Conservation (phyloP, 2,888 invertebrate species). For the Bedellia somnulentella region DNA sequence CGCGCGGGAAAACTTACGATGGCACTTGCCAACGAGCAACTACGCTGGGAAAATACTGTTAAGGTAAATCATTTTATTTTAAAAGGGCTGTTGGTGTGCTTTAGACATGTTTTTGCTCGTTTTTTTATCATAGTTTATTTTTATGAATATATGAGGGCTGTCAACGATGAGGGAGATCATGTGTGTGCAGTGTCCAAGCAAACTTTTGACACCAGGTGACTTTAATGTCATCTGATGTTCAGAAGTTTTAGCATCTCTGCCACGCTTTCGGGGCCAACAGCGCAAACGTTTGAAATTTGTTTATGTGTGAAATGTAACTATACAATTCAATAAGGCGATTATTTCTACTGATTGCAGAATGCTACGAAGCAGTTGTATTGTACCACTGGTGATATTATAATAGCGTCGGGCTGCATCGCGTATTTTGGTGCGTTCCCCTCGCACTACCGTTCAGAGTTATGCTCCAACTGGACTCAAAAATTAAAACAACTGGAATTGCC, state of each 20-base stretch:
- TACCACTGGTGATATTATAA: constrained; percentile 82
- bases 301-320: no score
- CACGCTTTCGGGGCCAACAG: no score
- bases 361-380: constrained; percentile 70
- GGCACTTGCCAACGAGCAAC: constrained; percentile 84
- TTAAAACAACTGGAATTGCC: constrained; percentile 70
- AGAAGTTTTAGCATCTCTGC: no score
- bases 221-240: no score
- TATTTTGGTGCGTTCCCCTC: constrained; percentile 90
- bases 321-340: no score
- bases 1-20: constrained; percentile 84
- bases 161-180: no score
- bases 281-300: no score
- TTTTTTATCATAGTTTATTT: no score
- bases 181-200: no score
- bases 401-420: constrained; percentile 85
- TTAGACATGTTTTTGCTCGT: no score
- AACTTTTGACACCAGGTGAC: no score
- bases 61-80: constrained; percentile 31
- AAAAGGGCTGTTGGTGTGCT: background rate
- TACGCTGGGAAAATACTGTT: constrained; percentile 79
- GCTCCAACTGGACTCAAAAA: constrained; percentile 67
- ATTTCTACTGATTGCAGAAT: constrained; percentile 45
- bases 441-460: constrained; percentile 68
- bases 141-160: no score